These are phyloP conservation scores for Rhinolophus sinicus DNA, from an alignment of 2,113 vertebrate species.

Conservation along the genomic window DNA sequence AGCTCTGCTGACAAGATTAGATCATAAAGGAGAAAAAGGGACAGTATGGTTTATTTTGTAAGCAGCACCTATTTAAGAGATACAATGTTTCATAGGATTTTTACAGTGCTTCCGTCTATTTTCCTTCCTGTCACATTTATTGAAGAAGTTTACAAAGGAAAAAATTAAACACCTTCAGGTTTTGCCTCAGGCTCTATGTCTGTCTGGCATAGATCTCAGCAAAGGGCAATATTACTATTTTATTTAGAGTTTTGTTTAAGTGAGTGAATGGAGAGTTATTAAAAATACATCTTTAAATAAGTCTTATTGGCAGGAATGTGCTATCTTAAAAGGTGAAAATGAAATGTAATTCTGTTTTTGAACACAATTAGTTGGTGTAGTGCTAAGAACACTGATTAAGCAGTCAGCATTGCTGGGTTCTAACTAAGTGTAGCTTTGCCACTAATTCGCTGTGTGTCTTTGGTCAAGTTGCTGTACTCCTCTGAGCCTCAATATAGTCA, in stretches of 20 bases:
- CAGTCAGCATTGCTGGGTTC: not conserved
- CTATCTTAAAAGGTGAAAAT: not conserved
- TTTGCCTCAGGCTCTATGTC: constrained; percentile 51
- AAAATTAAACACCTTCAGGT: constrained; percentile 44
- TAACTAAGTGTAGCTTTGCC: not conserved
- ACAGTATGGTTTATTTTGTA: constrained; percentile 50
- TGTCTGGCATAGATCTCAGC: constrained; percentile 39
- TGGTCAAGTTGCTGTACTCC: not conserved
- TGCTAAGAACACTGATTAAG: not conserved
- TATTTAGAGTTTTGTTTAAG: constrained; percentile 57
- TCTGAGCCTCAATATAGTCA: not conserved
- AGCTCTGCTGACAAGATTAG: constrained; percentile 32
- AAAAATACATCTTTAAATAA: constrained; percentile 36
- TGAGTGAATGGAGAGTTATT: not conserved
- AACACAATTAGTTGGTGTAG: not conserved
- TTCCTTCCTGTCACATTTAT: constrained; percentile 38
- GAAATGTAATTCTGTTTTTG: not conserved
- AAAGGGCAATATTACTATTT: constrained; percentile 35
- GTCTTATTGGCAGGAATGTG: not conserved
- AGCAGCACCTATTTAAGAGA: constrained; percentile 47
- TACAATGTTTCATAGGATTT: constrained; percentile 36
- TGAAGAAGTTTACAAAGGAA: constrained; percentile 54
- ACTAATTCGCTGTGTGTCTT: not conserved
- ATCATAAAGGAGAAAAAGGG: constrained; percentile 63
- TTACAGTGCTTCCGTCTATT: not conserved